Percentiles rank a stretch among this genome's conserved stretches.
Evolutionary conservation across 2,797 vertebrate species (phyloP).

Genomic region (Halcyon smyrnensis): DNA sequence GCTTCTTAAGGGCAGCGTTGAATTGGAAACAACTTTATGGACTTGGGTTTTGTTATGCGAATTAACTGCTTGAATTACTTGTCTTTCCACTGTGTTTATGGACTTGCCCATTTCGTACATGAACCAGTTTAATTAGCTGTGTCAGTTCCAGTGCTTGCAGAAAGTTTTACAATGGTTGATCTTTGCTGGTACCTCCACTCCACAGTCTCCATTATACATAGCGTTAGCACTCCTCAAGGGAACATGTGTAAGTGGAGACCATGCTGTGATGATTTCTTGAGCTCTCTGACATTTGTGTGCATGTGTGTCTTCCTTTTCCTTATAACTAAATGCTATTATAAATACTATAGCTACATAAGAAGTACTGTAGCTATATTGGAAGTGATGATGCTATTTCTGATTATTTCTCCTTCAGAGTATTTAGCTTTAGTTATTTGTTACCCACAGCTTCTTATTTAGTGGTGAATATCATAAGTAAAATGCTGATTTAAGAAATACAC

Average conservation of each 20-base stretch:
- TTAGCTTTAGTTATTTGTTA: background rate
- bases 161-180: conserved; percentile 49
- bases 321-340: background rate
- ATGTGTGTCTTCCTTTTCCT: background rate
- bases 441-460: background rate
- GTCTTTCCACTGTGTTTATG: conserved; percentile 56
- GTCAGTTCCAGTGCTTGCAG: conserved; percentile 23
- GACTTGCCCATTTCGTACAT: conserved; percentile 30
- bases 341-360: background rate
- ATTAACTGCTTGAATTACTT: conserved; percentile 58
- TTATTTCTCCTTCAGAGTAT: background rate
- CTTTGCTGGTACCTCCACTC: conserved; percentile 16
- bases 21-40: conserved; percentile 69
- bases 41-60: conserved; percentile 61
- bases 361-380: background rate
- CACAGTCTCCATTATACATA: background rate
- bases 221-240: background rate
- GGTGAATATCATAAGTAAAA: conserved; percentile 12
- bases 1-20: background rate
- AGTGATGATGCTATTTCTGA: background rate
- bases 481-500: background rate
- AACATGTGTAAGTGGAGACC: background rate
- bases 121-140: conserved; percentile 56
- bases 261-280: background rate
- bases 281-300: background rate